phyloP scores from a whole-genome alignment of 2,888 invertebrate genomes.

The Lumbricus terrestris region DNA sequence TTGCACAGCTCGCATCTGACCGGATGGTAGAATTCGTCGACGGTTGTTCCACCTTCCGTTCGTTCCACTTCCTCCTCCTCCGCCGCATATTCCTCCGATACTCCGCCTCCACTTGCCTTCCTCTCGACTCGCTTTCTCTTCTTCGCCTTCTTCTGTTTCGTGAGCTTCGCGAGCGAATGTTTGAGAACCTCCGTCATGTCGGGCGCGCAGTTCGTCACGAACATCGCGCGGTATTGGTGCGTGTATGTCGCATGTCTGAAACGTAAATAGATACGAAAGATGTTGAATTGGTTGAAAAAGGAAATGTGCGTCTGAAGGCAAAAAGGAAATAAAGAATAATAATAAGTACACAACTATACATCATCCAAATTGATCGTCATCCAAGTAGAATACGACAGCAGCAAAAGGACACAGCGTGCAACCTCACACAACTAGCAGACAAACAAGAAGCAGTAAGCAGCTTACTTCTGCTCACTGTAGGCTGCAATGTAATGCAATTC shows the following conservation, averaged over 20 bases:
- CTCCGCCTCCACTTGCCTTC: background rate
- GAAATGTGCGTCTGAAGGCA: too few relatives aligned
- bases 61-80: background rate
- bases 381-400: too few relatives aligned
- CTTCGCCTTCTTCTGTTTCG: conserved; percentile 43
- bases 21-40: conserved; percentile 61
- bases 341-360: too few relatives aligned
- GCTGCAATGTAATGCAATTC: too few relatives aligned
- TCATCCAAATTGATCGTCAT: too few relatives aligned
- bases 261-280: background rate
- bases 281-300: too few relatives aligned
- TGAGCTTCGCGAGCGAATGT: conserved; percentile 48
- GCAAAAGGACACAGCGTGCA: too few relatives aligned
- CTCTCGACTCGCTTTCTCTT: background rate
- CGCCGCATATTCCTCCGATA: background rate
- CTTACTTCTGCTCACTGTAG: too few relatives aligned
- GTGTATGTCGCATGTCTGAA: conserved; percentile 62
- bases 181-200: conserved; percentile 53
- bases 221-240: conserved; percentile 67
- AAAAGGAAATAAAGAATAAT: too few relatives aligned
- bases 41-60: background rate
- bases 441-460: background rate
- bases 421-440: too few relatives aligned
- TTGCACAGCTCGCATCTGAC: conserved; percentile 64
- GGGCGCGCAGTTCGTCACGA: conserved; percentile 65